Evolutionary conservation across 2,888 invertebrate genomes (phyloP).

Genomic region (Conus canariensis): DNA sequence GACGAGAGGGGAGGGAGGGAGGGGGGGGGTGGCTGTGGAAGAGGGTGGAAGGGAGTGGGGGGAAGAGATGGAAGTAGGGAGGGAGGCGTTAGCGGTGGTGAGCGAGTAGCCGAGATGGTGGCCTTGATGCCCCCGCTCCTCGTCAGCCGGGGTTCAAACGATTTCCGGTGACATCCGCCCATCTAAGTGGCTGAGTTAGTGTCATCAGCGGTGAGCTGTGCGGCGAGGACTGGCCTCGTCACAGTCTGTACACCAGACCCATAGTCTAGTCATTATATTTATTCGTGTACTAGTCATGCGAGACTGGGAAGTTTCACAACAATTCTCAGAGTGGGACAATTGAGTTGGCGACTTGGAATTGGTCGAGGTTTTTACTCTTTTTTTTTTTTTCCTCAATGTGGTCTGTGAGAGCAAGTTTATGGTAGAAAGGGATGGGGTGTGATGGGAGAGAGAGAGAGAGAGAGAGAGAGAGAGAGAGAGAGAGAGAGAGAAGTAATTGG

Average conservation of each 20-base stretch:
- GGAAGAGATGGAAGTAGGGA: background rate
- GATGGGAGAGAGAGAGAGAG: background rate
- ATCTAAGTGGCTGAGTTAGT: constrained; percentile 10
- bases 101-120: background rate
- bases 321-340: background rate
- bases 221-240: background rate
- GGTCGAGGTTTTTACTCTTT: background rate
- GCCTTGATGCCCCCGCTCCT: background rate
- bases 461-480: background rate
- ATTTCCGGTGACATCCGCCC: constrained; percentile 13
- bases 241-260: background rate
- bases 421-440: background rate
- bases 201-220: background rate
- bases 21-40: background rate
- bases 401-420: background rate
- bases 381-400: background rate
- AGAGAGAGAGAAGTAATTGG: background rate
- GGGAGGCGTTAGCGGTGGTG: background rate
- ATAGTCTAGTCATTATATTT: background rate
- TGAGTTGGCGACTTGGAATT: background rate
- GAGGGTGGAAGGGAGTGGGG: background rate
- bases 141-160: background rate
- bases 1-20: background rate
- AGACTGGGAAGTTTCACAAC: background rate
- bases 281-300: background rate